Evolutionary conservation across 2,797 vertebrate genomes (phyloP).

Genomic region (Brachyrhaphis roseni): DNA sequence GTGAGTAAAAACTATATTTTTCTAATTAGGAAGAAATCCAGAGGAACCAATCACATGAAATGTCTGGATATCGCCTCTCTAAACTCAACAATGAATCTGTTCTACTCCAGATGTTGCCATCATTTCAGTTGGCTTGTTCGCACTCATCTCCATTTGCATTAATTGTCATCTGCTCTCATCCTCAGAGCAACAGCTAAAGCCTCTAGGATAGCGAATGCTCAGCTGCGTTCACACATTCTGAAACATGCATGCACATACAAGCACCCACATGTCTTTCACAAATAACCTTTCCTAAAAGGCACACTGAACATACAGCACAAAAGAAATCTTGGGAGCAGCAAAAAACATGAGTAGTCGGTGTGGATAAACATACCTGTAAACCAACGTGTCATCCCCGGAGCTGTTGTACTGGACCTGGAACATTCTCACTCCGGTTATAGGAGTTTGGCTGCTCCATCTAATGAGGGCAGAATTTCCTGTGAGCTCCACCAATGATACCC

Average conservation of each 20-base stretch:
- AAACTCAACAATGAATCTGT: conserved; percentile 21
- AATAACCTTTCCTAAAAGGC: not conserved
- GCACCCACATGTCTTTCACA: not conserved
- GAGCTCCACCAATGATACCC: conserved; percentile 80
- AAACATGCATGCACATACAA: not conserved
- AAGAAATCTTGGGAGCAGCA: too few species aligned
- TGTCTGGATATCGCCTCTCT: not conserved
- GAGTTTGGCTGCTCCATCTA: conserved; percentile 81
- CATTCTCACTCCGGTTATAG: conserved; percentile 81
- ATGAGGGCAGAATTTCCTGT: conserved; percentile 84
- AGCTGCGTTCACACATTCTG: conserved; percentile 14
- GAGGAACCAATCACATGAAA: not conserved
- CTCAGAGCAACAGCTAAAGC: conserved; percentile 38
- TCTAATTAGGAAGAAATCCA: not conserved
- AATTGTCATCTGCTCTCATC: conserved; percentile 54
- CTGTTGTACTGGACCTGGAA: conserved; percentile 89
- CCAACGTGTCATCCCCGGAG: conserved; percentile 83
- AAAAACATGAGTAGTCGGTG: not conserved
- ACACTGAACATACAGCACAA: not conserved
- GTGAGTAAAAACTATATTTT: not conserved
- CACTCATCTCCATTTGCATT: conserved; percentile 50
- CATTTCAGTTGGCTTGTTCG: conserved; percentile 58
- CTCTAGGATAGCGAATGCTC: conserved; percentile 31
- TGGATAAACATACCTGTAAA: conserved; percentile 80
- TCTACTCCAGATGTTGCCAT: conserved; percentile 56